phyloP scores from a whole-genome alignment of 2,797 vertebrate species.

The Neosalanx taihuensis region DNA sequence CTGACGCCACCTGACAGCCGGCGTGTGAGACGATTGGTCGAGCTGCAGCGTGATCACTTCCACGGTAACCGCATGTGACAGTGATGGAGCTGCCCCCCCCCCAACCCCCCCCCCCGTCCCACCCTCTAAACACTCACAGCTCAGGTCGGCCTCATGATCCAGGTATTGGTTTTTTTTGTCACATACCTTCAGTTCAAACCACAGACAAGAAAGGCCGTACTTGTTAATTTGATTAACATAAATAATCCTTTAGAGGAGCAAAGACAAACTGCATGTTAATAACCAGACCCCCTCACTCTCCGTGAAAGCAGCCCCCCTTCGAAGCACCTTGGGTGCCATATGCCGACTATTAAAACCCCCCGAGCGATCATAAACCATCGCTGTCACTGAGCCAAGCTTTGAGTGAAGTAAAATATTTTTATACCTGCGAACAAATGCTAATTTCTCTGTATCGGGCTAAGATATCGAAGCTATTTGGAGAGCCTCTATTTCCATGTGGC shows the following conservation, averaged over 20 bases:
- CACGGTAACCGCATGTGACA: slow-evolving; percentile 13
- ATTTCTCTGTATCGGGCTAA: slow-evolving; percentile 14
- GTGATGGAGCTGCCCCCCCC: slow-evolving; percentile 7
- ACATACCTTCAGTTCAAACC: too few species aligned
- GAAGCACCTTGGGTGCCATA: slow-evolving; percentile 12
- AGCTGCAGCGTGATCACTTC: neutral
- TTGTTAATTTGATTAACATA: neutral
- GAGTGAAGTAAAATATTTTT: neutral
- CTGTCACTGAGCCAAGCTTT: slow-evolving; percentile 26
- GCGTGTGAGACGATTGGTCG: slow-evolving; percentile 3
- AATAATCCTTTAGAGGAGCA: neutral
- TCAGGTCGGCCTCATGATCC: too few species aligned
- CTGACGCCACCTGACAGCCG: slow-evolving; percentile 10
- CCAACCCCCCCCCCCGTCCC: neutral
- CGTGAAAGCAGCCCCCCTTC: too few species aligned
- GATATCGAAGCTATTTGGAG: slow-evolving; percentile 22
- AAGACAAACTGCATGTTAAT: neutral
- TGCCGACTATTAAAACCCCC: slow-evolving; percentile 20
- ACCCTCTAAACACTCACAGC: neutral
- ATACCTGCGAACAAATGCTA: slow-evolving; percentile 1
- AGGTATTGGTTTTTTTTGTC: too few species aligned
- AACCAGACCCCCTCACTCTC: too few species aligned
- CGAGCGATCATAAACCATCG: slow-evolving; percentile 15
- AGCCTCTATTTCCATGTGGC: slow-evolving; percentile 19
- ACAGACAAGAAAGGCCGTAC: too few species aligned